These are phyloP conservation scores for Drosophila parvula DNA, from an alignment of 1,140 invertebrate genomes.

Conservation along the genomic window DNA sequence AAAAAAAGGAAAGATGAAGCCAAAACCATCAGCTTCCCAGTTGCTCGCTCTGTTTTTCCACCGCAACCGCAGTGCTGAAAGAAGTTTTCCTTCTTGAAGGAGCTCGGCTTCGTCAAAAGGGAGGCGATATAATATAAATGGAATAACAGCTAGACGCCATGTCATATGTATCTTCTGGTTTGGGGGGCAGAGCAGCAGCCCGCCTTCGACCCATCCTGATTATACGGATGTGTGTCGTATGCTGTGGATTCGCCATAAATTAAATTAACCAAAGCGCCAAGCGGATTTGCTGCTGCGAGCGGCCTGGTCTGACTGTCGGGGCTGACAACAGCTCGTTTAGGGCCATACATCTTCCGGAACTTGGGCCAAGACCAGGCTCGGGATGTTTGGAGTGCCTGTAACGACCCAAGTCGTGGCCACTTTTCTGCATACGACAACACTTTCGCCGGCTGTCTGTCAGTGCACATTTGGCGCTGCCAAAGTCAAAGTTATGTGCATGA, in stretches of 20 bases:
- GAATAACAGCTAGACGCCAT: conserved; percentile 23
- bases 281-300: conserved; percentile 38
- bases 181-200: background rate
- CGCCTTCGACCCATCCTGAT: background rate
- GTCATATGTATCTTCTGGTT: background rate
- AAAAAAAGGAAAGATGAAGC: background rate
- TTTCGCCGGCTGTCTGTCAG: conserved; percentile 27
- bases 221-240: conserved; percentile 25
- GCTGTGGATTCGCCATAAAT: conserved; percentile 57
- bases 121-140: conserved; percentile 31
- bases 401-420: conserved; percentile 9
- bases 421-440: conserved; percentile 48
- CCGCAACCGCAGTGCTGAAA: too few species aligned
- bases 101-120: background rate
- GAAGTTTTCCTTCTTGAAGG: too few species aligned
- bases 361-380: background rate
- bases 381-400: background rate
- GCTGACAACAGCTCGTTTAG: conserved; percentile 60
- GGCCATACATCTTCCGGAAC: conserved; percentile 49
- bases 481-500: conserved; percentile 45
- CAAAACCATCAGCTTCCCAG: background rate
- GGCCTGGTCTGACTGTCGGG: background rate
- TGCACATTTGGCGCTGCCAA: conserved; percentile 46
- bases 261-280: conserved; percentile 68
- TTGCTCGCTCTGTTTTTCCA: too few species aligned